Percentiles rank a stretch among this genome's conserved stretches.
These are phyloP conservation scores for Orchestia grillus DNA, from an alignment of 1,140 invertebrate species.

Conservation along the genomic window DNA sequence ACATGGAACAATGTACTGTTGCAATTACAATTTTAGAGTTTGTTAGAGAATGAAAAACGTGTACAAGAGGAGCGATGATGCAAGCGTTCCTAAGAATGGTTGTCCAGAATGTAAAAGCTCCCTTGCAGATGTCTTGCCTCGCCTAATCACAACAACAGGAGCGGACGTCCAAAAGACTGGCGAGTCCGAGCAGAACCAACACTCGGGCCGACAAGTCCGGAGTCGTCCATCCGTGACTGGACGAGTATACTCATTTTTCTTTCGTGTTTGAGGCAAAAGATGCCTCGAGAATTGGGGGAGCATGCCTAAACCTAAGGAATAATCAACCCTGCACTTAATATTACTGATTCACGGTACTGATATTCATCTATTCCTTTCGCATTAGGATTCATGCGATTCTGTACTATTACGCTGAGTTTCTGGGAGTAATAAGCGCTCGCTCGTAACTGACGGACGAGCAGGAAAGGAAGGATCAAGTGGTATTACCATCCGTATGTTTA, in stretches of 20 bases:
- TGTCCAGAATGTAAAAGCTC: neutral
- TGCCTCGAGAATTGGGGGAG: neutral
- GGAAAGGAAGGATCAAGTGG: neutral
- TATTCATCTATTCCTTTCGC: neutral
- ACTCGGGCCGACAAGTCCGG: neutral
- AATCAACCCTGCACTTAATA: neutral
- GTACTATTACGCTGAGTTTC: neutral
- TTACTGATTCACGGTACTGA: neutral
- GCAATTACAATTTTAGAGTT: neutral
- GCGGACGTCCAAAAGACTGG: neutral
- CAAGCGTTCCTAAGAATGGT: neutral
- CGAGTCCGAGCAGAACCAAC: neutral
- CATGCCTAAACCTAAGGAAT: too few relatives aligned
- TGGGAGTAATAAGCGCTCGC: neutral
- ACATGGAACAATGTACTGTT: neutral
- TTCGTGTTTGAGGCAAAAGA: neutral
- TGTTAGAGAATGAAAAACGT: neutral
- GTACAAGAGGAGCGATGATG: neutral
- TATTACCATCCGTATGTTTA: neutral
- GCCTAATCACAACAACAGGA: neutral
- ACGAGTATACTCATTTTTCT: neutral
- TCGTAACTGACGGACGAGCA: neutral
- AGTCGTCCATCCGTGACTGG: neutral
- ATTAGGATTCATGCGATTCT: neutral
- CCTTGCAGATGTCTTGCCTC: neutral